Evolutionary conservation across 2,888 invertebrate species (phyloP).

Genomic region (Microdon myrmicae): DNA sequence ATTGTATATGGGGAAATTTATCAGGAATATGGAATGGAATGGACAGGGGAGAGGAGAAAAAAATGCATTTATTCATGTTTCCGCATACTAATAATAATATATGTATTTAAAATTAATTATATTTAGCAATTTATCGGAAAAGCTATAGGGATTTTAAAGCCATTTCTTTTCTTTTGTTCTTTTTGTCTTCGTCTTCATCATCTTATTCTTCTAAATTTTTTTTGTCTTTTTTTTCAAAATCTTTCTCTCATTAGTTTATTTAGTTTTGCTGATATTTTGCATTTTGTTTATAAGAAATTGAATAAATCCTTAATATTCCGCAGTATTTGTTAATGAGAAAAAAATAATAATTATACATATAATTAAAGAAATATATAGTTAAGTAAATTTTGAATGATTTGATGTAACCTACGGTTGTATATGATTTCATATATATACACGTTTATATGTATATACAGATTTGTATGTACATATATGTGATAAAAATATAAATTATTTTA

Average conservation of each 20-base stretch:
- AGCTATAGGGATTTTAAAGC: conserved; percentile 69
- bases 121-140: conserved; percentile 63
- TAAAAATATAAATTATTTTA: conserved; percentile 40
- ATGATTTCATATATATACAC: conserved; percentile 19
- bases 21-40: conserved; percentile 4
- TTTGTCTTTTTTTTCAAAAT: conserved; percentile 34
- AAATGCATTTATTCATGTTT: conserved; percentile 54
- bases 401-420: conserved; percentile 37
- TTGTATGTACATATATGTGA: conserved; percentile 41
- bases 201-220: conserved; percentile 27
- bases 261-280: conserved; percentile 15
- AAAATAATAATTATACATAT: conserved; percentile 4
- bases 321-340: conserved; percentile 12
- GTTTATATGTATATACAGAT: conserved; percentile 25
- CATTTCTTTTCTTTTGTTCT: conserved; percentile 57
- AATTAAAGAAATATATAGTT: conserved; percentile 6
- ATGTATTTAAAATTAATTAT: conserved; percentile 30
- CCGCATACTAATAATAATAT: conserved; percentile 11
- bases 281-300: conserved; percentile 27
- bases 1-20: too few species aligned
- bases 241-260: conserved; percentile 35
- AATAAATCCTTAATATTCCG: conserved; percentile 11
- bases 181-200: conserved; percentile 24
- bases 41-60: conserved; percentile 53
- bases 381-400: conserved; percentile 8